Evolutionary conservation across 2,113 vertebrate genomes (phyloP).

Genomic region (Epinephelus cyanopodus): DNA sequence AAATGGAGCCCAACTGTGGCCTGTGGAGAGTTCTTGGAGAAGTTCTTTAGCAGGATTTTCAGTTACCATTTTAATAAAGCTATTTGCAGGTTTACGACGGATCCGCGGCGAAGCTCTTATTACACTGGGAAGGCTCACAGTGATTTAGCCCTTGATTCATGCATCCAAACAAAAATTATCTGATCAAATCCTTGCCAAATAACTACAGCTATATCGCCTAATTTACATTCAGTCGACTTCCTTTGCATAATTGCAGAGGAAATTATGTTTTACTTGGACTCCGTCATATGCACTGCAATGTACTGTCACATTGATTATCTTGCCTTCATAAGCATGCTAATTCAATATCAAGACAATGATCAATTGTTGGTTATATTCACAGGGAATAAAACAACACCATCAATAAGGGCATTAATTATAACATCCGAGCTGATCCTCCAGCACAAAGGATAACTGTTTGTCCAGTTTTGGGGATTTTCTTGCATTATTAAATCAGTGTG

Average conservation of each 20-base stretch:
- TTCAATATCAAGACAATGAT: slow-evolving; percentile 45
- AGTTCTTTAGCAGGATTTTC: slow-evolving; percentile 27
- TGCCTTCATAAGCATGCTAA: slow-evolving; percentile 29
- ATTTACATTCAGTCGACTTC: slow-evolving; percentile 57
- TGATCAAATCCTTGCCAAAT: slow-evolving; percentile 63
- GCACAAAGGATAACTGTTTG: slow-evolving; percentile 1
- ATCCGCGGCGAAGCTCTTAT: slow-evolving; percentile 31
- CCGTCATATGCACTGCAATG: background rate
- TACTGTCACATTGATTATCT: slow-evolving; percentile 42
- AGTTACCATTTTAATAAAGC: slow-evolving; percentile 47
- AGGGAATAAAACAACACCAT: slow-evolving; percentile 7
- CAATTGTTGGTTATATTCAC: slow-evolving; percentile 39
- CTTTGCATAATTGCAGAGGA: slow-evolving; percentile 60
- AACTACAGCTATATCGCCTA: slow-evolving; percentile 47
- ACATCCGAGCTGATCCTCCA: background rate
- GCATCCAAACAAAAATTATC: slow-evolving; percentile 63
- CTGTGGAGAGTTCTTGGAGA: slow-evolving; percentile 30
- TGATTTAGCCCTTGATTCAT: slow-evolving; percentile 51
- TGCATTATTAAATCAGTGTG: background rate
- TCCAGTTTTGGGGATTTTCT: background rate
- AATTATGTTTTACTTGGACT: slow-evolving; percentile 44
- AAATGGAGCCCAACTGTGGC: slow-evolving; percentile 39
- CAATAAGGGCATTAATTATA: slow-evolving; percentile 28
- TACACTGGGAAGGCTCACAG: slow-evolving; percentile 40
- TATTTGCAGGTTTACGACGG: slow-evolving; percentile 51